Base-by-base conservation (phyloP, 2,113 vertebrate species). In the Grus americana region DNA sequence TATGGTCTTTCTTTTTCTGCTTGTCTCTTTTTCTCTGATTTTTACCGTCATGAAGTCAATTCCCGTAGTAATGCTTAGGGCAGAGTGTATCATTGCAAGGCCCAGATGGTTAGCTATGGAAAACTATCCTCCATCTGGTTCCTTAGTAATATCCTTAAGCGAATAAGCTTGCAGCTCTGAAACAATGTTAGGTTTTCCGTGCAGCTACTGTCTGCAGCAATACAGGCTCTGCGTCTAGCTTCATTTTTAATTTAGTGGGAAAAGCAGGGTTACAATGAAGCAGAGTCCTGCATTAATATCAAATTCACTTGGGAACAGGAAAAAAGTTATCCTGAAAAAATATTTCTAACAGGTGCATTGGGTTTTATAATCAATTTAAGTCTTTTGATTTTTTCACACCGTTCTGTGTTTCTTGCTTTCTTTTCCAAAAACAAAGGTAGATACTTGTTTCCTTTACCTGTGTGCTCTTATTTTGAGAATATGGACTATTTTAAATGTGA, bases 71-170 rank as follows among this genome's bases (percentile, higher is more conserved):
- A 68, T 88, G 73, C 86, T 91, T 38, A 91, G 80, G 86, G 92
- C 91, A 96, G 70, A 87, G 92, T 61, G 58, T 21, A 54, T 50
- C 78, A 87, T 71, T 87, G 66, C 73, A 91, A 54, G 78, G 58
- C 89, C 86, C 94, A 97, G 92, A 95, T 93, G 96, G 82, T 66
- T 88, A 80, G 81, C 88, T 79, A 4, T 68, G 80, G 86, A 88
- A 86, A 96, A 93, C 72, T 38, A 49, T 79, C 73, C 63, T 87
- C 96, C 95, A 95, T 95, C 91, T 97, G 96, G 9, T 67, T 91
- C 23, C 70, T 91, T 17, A 46, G 86, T 46, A 85, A 85, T 95
- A 81, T 93, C 89, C 66, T 76, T 65, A 66, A 91, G 95, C 15
- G 0, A 70, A 73, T 47, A 79, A 91, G 12, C 70, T 47, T 58